Percentiles rank a stretch among this genome's conserved stretches.
Conservation (phyloP, 2,888 invertebrate species). For the Polydrusus cervinus region DNA sequence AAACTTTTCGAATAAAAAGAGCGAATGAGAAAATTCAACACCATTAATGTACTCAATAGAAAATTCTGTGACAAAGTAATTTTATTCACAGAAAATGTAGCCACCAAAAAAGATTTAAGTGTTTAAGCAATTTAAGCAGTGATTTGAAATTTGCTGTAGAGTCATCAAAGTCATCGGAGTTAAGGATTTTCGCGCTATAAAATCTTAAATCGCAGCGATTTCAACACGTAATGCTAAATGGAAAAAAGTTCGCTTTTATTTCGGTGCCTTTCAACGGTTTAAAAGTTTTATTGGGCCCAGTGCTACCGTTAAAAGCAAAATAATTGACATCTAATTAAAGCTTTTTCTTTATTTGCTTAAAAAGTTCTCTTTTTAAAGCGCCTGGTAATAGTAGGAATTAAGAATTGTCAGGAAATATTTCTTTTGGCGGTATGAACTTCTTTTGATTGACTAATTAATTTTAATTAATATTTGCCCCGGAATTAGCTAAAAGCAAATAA, state of each 20-base stretch:
- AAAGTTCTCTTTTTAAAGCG: not conserved
- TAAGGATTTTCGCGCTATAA: constrained; percentile 21
- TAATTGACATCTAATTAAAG: constrained; percentile 44
- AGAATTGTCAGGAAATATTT: not conserved
- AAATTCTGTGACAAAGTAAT: not conserved
- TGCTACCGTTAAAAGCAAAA: constrained; percentile 27
- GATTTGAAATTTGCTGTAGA: constrained; percentile 13
- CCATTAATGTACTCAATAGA: too few species aligned
- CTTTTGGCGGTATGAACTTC: not conserved
- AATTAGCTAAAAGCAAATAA: not conserved
- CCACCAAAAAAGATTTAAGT: not conserved
- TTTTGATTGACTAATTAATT: not conserved
- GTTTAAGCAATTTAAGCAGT: constrained; percentile 4
- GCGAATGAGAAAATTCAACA: too few species aligned
- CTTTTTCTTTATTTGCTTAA: constrained; percentile 24
- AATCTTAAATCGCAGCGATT: constrained; percentile 28
- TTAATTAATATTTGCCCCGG: not conserved
- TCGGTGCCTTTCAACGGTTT: constrained; percentile 21
- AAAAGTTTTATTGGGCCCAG: constrained; percentile 39
- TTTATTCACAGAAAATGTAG: not conserved
- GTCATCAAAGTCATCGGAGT: constrained; percentile 12
- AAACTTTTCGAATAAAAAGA: too few species aligned
- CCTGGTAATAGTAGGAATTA: not conserved
- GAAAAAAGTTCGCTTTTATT: constrained; percentile 32
- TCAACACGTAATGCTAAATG: constrained; percentile 18